Conservation (phyloP, 2,888 invertebrate species). For the Eueremaeus valkanovi region DNA sequence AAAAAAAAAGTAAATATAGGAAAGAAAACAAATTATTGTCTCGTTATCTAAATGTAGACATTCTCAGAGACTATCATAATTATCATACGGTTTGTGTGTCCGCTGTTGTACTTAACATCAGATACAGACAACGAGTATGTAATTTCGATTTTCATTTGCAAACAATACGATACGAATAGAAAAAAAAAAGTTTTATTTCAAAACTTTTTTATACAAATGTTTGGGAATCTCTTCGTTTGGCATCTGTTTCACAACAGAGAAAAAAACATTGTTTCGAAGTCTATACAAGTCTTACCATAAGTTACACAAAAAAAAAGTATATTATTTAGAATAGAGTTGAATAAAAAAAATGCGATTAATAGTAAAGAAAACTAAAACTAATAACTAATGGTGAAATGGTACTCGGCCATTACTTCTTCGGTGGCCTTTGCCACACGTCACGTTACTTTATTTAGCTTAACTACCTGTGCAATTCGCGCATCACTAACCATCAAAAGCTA, state of each 20-base stretch:
- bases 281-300: not conserved
- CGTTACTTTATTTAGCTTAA: not conserved
- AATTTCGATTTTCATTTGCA: too few relatives aligned
- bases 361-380: too few relatives aligned
- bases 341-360: not conserved
- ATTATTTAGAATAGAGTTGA: not conserved
- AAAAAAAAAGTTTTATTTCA: too few relatives aligned
- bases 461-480: not conserved
- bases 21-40: too few relatives aligned
- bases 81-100: too few relatives aligned
- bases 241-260: not conserved
- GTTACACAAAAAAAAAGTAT: not conserved
- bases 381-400: not conserved
- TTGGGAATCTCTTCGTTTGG: not conserved
- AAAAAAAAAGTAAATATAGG: too few relatives aligned
- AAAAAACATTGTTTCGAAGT: too few relatives aligned
- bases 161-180: not conserved
- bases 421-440: constrained; percentile 10
- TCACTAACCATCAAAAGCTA: not conserved
- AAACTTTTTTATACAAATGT: not conserved
- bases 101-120: too few relatives aligned
- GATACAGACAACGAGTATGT: too few relatives aligned
- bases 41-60: too few relatives aligned
- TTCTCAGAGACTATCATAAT: too few relatives aligned
- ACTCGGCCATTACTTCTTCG: not conserved